Evolutionary conservation across 1,140 invertebrate genomes (phyloP).

Genomic region (Colletes latitarsis): DNA sequence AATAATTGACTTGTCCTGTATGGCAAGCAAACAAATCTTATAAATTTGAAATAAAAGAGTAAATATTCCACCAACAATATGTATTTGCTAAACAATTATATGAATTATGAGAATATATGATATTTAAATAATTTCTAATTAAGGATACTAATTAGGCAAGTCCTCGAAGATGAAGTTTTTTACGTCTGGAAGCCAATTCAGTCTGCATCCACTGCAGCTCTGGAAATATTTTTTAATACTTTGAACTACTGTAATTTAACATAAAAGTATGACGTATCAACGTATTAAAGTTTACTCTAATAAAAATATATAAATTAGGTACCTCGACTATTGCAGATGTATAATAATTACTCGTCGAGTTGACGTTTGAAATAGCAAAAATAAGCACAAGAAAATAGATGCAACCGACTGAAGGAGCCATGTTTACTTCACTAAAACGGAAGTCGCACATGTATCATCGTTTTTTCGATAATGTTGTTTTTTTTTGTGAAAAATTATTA

Average conservation of each 20-base stretch:
- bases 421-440: conserved; percentile 43
- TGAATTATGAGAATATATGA: conserved; percentile 29
- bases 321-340: conserved; percentile 58
- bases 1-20: neutral
- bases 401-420: conserved; percentile 32
- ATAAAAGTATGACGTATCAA: neutral
- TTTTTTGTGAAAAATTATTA: neutral
- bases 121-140: conserved; percentile 2
- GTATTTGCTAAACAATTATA: neutral
- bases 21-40: neutral
- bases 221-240: conserved; percentile 69
- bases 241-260: neutral
- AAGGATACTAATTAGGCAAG: conserved; percentile 86
- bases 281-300: neutral
- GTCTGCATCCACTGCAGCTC: conserved; percentile 89
- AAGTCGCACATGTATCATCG: neutral
- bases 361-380: neutral
- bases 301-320: conserved; percentile 16
- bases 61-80: neutral
- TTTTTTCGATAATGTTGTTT: neutral
- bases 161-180: conserved; percentile 89
- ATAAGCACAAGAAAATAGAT: conserved; percentile 8
- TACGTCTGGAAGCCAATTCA: conserved; percentile 88
- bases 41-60: neutral
- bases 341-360: conserved; percentile 27